Conservation (phyloP, 2,113 vertebrate genomes). For the Chlamydotis undulata region DNA sequence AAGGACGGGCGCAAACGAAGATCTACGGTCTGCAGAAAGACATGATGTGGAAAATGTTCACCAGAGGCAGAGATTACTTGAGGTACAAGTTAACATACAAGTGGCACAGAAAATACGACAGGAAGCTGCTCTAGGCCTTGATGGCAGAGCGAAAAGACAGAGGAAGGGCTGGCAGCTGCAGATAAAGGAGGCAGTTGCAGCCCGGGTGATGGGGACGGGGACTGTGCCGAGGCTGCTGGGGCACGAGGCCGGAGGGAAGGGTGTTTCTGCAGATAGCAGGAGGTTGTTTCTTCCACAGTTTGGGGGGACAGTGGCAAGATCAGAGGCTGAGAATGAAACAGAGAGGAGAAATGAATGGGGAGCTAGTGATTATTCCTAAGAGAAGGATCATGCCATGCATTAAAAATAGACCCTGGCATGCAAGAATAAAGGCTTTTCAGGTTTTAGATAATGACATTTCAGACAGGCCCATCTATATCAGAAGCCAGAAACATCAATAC, state of each 20-base stretch:
- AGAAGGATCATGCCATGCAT: neutral
- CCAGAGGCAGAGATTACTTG: slow-evolving; percentile 27
- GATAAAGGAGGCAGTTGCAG: slow-evolving; percentile 54
- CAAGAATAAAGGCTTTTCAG: slow-evolving; percentile 23
- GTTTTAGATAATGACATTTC: neutral
- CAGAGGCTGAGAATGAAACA: neutral
- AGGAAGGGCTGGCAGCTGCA: slow-evolving; percentile 63
- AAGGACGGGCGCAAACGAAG: neutral
- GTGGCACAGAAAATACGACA: neutral
- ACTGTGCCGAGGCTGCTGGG: neutral
- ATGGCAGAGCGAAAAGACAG: slow-evolving; percentile 28
- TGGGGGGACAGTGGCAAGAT: neutral
- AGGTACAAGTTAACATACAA: slow-evolving; percentile 36
- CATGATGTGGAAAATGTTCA: slow-evolving; percentile 21
- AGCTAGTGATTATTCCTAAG: neutral
- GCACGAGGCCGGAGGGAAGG: neutral
- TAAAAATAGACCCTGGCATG: neutral
- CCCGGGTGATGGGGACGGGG: neutral
- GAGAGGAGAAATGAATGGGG: neutral
- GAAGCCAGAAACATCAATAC: neutral
- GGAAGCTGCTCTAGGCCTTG: slow-evolving; percentile 59
- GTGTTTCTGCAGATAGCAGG: neutral
- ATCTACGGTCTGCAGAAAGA: neutral
- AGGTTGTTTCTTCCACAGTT: neutral
- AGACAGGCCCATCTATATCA: neutral